Evolutionary conservation across 92 coral and sea anemone species (phyloP), one percentile per base, ranked within the genome.

Genomic region (Palythoa grandiflora): DNA sequence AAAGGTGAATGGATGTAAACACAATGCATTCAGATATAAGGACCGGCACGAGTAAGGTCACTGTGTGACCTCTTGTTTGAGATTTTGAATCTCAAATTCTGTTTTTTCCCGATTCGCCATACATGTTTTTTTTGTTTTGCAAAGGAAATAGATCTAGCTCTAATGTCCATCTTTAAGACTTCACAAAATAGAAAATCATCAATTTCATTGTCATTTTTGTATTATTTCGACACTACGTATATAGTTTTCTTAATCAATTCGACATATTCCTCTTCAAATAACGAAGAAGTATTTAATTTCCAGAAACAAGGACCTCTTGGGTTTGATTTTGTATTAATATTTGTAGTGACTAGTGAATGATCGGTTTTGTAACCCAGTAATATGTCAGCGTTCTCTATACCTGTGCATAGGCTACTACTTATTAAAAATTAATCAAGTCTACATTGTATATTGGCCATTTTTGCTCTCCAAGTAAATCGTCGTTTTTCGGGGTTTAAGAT

Each of bases 251-350:
- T 59, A 11, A 38, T n/a, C 20, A 38, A 84, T 19, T 60, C 57
- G 28, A 55, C 80, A 71, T 84, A 84, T 5, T 72, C 88, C 6
- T 14, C 38, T 71, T 84, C 89, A 3, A 83, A 47, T 13, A 87
- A 21, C 9, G 40, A 8, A 5, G 40, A 8, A 5, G 83, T 59
- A 12, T 84, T 85, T 55, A 71, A 28, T 84, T 84, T 84, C 88
- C 88, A 84, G 10, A 71, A 84, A 68, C 28, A 28, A 28, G 28
- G 89, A 59, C 89, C 89, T 60, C 65, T 85, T 68, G 83, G 88
- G 53, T 85, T 85, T 17, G 83, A 35, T 8, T 5, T 50, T 10
- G 83, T 52, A 15, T 52, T 74, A 6, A 55, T 57, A 6, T 21
- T 21, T 65, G 65, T 28, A 7, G 77, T 77, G 54, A 77, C 77